phyloP scores from a whole-genome alignment of 2,888 invertebrate species.

The Onthophagus sagittarius region DNA sequence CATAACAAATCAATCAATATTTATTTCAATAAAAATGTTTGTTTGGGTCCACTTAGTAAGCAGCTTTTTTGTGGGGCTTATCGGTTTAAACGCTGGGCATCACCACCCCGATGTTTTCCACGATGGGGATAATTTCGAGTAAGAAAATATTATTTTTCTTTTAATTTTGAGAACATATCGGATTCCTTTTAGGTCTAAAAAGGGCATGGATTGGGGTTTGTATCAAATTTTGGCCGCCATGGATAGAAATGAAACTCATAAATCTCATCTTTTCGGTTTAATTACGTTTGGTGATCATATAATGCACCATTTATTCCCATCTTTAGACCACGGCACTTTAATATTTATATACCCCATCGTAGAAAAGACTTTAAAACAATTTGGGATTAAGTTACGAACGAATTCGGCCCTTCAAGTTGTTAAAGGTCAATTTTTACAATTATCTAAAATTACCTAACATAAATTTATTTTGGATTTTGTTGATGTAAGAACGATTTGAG shows the following conservation, averaged over 20 bases:
- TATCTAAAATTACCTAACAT: slow-evolving; percentile 48
- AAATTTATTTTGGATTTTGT: no score
- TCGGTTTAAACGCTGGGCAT: slow-evolving; percentile 70
- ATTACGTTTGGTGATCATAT: slow-evolving; percentile 76
- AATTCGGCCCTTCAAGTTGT: slow-evolving; percentile 58
- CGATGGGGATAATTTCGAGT: slow-evolving; percentile 69
- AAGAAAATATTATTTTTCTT: slow-evolving; percentile 22
- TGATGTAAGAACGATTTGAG: no score
- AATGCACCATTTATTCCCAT: slow-evolving; percentile 79
- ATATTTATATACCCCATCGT: slow-evolving; percentile 63
- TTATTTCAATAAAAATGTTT: slow-evolving; percentile 54
- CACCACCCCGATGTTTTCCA: slow-evolving; percentile 75
- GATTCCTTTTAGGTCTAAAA: slow-evolving; percentile 48
- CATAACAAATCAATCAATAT: slow-evolving; percentile 39
- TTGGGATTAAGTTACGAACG: slow-evolving; percentile 53
- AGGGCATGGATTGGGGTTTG: slow-evolving; percentile 70
- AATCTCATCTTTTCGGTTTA: slow-evolving; percentile 64
- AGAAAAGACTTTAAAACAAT: slow-evolving; percentile 61
- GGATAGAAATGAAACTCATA: slow-evolving; percentile 66
- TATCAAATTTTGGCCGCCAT: slow-evolving; percentile 72
- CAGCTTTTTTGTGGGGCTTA: slow-evolving; percentile 62
- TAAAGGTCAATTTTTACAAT: slow-evolving; percentile 64
- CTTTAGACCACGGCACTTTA: slow-evolving; percentile 72
- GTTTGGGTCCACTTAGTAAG: slow-evolving; percentile 57
- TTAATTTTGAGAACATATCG: slow-evolving; percentile 20